These are phyloP conservation scores for Caprella mutica DNA, from an alignment of 2,888 invertebrate genomes.

Conservation along the genomic window DNA sequence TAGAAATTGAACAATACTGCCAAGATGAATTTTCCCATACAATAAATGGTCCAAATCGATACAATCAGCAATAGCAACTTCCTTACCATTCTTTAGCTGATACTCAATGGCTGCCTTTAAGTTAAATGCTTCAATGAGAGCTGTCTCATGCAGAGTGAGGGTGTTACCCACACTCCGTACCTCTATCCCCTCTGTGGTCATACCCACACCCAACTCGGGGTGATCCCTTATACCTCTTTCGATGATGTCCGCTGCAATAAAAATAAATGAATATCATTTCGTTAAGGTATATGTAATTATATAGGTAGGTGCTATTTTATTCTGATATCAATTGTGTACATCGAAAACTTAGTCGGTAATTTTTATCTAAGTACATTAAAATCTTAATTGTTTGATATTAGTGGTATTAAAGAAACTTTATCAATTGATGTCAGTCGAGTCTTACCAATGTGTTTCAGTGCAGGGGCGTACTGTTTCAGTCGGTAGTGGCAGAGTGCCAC, in stretches of 20 bases:
- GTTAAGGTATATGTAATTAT: conserved; percentile 1
- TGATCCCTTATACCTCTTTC: conserved; percentile 92
- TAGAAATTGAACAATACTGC: no score
- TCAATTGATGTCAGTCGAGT: no score
- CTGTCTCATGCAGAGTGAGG: conserved; percentile 82
- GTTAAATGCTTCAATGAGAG: conserved; percentile 94
- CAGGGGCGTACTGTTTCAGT: conserved; percentile 82
- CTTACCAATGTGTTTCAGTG: conserved; percentile 78
- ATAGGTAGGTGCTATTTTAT: neutral
- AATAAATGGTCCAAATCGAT: no score
- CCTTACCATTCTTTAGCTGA: conserved; percentile 66
- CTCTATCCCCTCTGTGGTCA: conserved; percentile 85
- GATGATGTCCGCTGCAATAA: conserved; percentile 65
- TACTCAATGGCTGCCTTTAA: conserved; percentile 97
- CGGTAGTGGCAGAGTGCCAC: conserved; percentile 89
- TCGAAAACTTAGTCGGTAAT: no score
- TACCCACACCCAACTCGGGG: conserved; percentile 92
- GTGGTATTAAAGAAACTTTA: no score
- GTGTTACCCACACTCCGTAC: conserved; percentile 94
- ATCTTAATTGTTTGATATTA: no score
- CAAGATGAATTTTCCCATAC: no score
- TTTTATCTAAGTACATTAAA: no score
- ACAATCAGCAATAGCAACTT: neutral
- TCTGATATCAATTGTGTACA: neutral
- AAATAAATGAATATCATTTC: conserved; percentile 2